These are phyloP conservation scores for Zaprionus gabonicus DNA, from an alignment of 1,140 invertebrate genomes.

Conservation along the genomic window DNA sequence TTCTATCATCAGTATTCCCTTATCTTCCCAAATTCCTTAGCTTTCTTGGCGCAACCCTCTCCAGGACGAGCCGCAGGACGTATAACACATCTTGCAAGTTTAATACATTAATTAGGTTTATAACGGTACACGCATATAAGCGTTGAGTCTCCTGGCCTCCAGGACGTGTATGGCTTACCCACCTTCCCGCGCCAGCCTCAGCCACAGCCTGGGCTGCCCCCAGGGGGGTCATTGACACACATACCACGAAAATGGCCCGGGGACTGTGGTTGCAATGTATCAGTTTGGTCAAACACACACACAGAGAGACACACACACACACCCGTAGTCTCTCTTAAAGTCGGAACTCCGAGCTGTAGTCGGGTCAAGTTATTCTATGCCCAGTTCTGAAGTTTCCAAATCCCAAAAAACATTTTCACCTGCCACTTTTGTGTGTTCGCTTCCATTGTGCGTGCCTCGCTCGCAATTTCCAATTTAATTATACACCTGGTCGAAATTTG, in stretches of 20 bases:
- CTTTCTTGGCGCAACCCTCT: constrained; percentile 16
- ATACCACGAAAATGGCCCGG: constrained; percentile 51
- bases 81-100: constrained; percentile 64
- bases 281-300: constrained; percentile 23
- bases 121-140: constrained; percentile 64
- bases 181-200: neutral
- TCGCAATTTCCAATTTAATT: constrained; percentile 70
- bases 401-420: constrained; percentile 41
- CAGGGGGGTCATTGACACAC: constrained; percentile 74
- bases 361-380: constrained; percentile 56
- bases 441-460: constrained; percentile 47
- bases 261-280: constrained; percentile 38
- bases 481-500: constrained; percentile 74
- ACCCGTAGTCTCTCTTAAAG: neutral
- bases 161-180: neutral
- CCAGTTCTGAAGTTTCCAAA: constrained; percentile 47
- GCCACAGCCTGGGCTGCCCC: constrained; percentile 8
- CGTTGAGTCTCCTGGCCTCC: neutral
- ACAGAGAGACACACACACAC: neutral
- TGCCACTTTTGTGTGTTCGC: constrained; percentile 4
- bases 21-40: too few relatives aligned
- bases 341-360: constrained; percentile 1
- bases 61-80: constrained; percentile 8
- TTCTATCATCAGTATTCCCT: too few relatives aligned
- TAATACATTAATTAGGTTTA: constrained; percentile 79